These are phyloP conservation scores for Pristis pectinata DNA, from an alignment of 2,797 vertebrate species.

Conservation along the genomic window DNA sequence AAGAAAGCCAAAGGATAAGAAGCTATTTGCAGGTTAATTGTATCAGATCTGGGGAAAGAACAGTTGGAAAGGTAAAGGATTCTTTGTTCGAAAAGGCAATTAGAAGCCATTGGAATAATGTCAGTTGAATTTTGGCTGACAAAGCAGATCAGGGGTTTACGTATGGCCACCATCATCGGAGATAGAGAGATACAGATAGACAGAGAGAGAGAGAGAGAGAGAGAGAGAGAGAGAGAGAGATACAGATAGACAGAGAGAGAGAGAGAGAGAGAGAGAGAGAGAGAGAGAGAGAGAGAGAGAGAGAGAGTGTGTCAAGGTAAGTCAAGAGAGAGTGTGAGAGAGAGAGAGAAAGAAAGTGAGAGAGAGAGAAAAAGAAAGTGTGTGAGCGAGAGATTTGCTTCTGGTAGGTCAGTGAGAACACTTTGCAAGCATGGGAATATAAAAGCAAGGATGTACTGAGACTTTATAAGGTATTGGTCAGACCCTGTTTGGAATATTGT, in stretches of 20 bases:
- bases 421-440: not conserved
- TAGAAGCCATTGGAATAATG: constrained; percentile 14
- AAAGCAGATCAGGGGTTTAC: not conserved
- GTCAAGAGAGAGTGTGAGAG: too few relatives aligned
- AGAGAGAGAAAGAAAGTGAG: constrained; percentile 43
- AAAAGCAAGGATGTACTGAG: too few relatives aligned
- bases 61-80: not conserved
- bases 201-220: constrained; percentile 45
- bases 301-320: too few relatives aligned
- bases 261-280: too few relatives aligned
- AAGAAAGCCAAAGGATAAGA: not conserved
- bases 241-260: too few relatives aligned
- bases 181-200: not conserved
- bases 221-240: too few relatives aligned
- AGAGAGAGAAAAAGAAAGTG: constrained; percentile 39
- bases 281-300: too few relatives aligned
- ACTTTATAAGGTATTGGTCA: too few relatives aligned
- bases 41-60: not conserved
- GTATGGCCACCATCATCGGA: fast-evolving
- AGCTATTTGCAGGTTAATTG: not conserved
- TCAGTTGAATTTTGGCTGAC: not conserved
- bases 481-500: too few relatives aligned
- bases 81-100: not conserved
- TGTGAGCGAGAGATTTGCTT: not conserved
- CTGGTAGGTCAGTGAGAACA: not conserved